These are phyloP conservation scores for Pycnonotus jocosus DNA, from an alignment of 2,113 vertebrate genomes.

Conservation along the genomic window DNA sequence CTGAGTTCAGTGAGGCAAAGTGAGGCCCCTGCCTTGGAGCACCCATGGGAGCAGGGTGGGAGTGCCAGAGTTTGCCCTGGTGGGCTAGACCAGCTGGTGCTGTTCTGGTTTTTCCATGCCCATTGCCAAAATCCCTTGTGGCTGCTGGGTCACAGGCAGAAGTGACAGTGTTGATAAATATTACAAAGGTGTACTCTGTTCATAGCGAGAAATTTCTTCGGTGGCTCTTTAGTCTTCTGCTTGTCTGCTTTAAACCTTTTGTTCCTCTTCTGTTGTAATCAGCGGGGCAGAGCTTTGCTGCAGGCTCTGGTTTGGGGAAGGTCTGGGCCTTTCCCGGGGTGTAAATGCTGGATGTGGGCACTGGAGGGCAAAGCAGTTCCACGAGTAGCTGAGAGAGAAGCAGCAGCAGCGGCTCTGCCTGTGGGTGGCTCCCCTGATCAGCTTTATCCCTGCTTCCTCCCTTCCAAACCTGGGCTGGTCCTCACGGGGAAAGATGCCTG, in stretches of 20 bases:
- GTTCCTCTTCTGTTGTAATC: not conserved
- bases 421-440: not conserved
- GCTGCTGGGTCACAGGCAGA: not conserved
- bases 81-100: not conserved
- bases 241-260: not conserved
- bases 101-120: not conserved
- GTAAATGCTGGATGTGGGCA: not conserved
- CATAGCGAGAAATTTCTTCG: not conserved
- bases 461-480: not conserved
- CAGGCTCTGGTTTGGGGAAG: not conserved
- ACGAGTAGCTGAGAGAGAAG: not conserved
- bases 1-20: not conserved
- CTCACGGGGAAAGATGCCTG: not conserved
- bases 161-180: not conserved
- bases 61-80: not conserved
- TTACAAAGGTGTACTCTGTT: not conserved
- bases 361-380: slow-evolving; percentile 37
- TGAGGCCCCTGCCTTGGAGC: not conserved
- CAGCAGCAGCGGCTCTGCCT: not conserved
- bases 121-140: not conserved
- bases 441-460: not conserved
- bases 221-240: not conserved
- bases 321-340: not conserved
- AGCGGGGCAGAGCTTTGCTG: not conserved
- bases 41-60: not conserved